Base-by-base conservation (phyloP, 2,113 vertebrate genomes). In the Sander vitreus region DNA sequence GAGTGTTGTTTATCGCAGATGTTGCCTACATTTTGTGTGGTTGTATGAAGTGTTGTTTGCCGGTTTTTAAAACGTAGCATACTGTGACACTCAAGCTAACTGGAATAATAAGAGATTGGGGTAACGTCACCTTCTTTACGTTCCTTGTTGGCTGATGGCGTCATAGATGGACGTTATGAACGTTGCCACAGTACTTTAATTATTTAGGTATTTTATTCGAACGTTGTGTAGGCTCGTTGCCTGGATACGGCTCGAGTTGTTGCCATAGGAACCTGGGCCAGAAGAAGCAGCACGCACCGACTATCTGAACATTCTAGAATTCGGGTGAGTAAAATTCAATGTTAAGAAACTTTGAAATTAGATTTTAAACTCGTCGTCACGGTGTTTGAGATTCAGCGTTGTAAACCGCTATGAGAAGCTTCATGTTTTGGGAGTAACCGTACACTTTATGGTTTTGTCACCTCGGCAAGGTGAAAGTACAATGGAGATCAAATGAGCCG, bases 221-320 rank as follows among this genome's bases (percentile, higher is more conserved):
- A 45, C 47, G 59, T 64, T 76, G 88, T 2, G 51, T 84, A 15
- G 18, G 4, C 2, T 10, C 10, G 94, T 95, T 91, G 87, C 93
- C 70, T 57, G 25, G 94, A 81, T 60, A 95, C 91, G 43, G 85
- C 27, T 2, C n/a, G 21, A 45, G 36, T 33, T 5, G 85, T 87
- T 78, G 70, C 83, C 7, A 86, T 18, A 2, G 82, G 58, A 70
- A 81, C 83, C 23, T 1, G 3, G 4, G 5, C 11, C 21, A 4
- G 23, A 50, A 1, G 48, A 16, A 65, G 27, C 70, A n/a, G 43
- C 36, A 48, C 36, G 59, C 58, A 25, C 43, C 6, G 39, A 18
- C 11, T 5, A 1, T 18, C 59, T 0, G 79, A 70, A 43, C 45
- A 1, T 76, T 78, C 53, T 50, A 53, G 69, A 76, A 54, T 4